phyloP scores from a whole-genome alignment of 2,888 invertebrate genomes.

The Merodon equestris region DNA sequence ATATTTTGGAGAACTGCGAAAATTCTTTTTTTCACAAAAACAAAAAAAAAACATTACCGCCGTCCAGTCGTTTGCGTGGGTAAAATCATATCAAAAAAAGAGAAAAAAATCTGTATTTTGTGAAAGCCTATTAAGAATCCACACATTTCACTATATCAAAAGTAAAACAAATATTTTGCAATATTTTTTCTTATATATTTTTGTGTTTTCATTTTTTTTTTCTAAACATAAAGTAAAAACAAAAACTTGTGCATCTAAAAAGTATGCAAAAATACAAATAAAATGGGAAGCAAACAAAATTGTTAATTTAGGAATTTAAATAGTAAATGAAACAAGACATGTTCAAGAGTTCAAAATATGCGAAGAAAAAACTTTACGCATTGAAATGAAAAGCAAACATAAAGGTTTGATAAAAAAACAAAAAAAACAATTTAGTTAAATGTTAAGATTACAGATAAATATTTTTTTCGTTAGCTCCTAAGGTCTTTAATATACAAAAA shows the following conservation, averaged over 20 bases:
- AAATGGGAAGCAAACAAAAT: slow-evolving; percentile 61
- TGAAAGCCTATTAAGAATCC: slow-evolving; percentile 18
- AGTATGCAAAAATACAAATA: slow-evolving; percentile 13
- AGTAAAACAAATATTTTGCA: slow-evolving; percentile 15
- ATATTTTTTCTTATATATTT: slow-evolving; percentile 24
- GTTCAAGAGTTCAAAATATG: slow-evolving; percentile 64
- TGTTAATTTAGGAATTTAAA: slow-evolving; percentile 36
- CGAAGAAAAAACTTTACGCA: slow-evolving; percentile 24
- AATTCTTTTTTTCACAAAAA: slow-evolving; percentile 32
- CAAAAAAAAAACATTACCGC: not conserved
- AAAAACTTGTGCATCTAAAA: not conserved
- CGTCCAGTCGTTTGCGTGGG: slow-evolving; percentile 48
- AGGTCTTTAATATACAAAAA: slow-evolving; percentile 18
- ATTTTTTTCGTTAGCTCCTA: slow-evolving; percentile 45
- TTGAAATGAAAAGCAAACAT: slow-evolving; percentile 32
- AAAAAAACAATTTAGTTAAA: slow-evolving; percentile 42
- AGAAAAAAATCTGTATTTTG: slow-evolving; percentile 7
- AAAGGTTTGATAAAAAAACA: not conserved
- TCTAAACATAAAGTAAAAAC: not conserved
- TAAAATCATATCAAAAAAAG: slow-evolving; percentile 48
- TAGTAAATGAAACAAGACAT: slow-evolving; percentile 49
- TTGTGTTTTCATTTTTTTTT: slow-evolving; percentile 3
- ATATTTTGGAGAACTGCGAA: slow-evolving; percentile 50
- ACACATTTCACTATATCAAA: slow-evolving; percentile 41
- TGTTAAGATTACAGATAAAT: slow-evolving; percentile 29